Evolutionary conservation across 2,113 vertebrate genomes (phyloP).

Genomic region (Hyla sarda): DNA sequence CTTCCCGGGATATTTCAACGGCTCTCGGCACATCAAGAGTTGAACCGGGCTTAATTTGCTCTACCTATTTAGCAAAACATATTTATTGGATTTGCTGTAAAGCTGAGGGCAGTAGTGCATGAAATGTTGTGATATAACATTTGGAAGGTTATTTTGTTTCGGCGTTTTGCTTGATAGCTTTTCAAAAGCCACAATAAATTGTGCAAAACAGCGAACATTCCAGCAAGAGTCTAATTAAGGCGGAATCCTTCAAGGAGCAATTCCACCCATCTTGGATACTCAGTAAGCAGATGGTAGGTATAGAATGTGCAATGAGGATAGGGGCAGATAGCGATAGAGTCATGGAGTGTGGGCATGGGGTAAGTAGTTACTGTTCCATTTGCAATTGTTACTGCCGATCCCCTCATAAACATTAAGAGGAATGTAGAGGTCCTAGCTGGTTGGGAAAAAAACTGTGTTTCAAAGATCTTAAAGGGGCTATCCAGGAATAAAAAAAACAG

Average conservation of each 20-base stretch:
- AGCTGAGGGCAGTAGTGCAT: conserved; percentile 11
- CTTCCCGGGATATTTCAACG: conserved; percentile 5
- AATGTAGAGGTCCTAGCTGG: too few relatives aligned
- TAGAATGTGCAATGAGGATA: background rate
- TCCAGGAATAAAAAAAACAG: too few relatives aligned
- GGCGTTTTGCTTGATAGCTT: conserved; percentile 23
- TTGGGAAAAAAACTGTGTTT: too few relatives aligned
- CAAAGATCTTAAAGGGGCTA: too few relatives aligned
- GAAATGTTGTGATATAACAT: conserved; percentile 51
- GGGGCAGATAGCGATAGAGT: background rate
- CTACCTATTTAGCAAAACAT: conserved; percentile 48
- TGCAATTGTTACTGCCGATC: too few relatives aligned
- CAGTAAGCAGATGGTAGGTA: background rate
- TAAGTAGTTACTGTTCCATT: too few relatives aligned
- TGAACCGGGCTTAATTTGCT: conserved; percentile 30
- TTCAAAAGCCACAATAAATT: conserved; percentile 46
- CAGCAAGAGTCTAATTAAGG: conserved; percentile 17
- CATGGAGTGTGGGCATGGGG: background rate
- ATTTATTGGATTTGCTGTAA: conserved; percentile 56
- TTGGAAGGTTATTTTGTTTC: conserved; percentile 51
- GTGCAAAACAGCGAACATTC: conserved; percentile 14
- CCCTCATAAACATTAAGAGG: too few relatives aligned
- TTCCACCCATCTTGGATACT: background rate
- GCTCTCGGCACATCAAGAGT: background rate
- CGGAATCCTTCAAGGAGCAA: background rate